phyloP scores from a whole-genome alignment of 37 sponge, comb jelly and placozoan species.

The Halichondria panicea region DNA sequence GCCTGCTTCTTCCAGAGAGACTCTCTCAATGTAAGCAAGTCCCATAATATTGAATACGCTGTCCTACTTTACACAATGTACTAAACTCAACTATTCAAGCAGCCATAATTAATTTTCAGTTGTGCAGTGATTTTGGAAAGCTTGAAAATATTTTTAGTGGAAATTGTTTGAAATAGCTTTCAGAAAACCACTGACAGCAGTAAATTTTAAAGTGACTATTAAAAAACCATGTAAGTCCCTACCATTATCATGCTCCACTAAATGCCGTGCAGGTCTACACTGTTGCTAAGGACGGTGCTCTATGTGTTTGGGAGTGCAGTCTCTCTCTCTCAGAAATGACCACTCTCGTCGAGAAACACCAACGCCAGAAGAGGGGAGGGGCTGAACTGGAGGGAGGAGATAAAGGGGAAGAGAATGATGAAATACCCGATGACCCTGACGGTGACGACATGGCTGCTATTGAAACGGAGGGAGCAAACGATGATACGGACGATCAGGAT shows the following conservation, averaged over 20 bases:
- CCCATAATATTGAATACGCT: no score
- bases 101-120: no score
- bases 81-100: no score
- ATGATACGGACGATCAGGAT: slow-evolving; percentile 4
- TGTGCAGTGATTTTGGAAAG: no score
- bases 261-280: slow-evolving; percentile 62
- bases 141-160: no score
- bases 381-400: background rate
- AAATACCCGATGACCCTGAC: slow-evolving; percentile 3
- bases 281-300: slow-evolving; percentile 80
- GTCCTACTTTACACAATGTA: no score
- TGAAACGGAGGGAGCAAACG: background rate
- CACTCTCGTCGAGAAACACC: background rate
- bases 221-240: no score
- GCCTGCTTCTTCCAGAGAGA: slow-evolving; percentile 79
- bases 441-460: slow-evolving; percentile 5
- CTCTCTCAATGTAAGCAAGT: slow-evolving; percentile 74
- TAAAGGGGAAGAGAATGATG: slow-evolving; percentile 5
- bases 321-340: slow-evolving; percentile 29
- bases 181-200: no score
- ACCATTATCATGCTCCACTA: background rate
- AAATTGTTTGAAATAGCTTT: no score
- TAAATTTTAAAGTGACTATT: no score
- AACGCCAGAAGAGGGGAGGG: background rate
- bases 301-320: slow-evolving; percentile 70